Conservation (phyloP, 2,113 vertebrate species). For the Callocephalon fimbriatum region DNA sequence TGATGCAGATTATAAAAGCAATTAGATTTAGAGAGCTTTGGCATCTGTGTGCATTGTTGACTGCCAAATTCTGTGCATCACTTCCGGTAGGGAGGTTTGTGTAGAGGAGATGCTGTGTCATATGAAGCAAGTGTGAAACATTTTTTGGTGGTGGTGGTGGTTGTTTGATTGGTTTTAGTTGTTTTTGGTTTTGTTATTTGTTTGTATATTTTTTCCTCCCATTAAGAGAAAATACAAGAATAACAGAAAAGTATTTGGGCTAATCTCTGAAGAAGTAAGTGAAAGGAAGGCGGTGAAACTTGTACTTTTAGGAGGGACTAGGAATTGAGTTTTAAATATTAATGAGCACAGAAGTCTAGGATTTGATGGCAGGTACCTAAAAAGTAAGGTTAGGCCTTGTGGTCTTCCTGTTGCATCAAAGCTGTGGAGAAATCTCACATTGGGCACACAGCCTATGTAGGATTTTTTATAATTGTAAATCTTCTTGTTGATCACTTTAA, state of each 20-base stretch:
- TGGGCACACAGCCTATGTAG: accelerated
- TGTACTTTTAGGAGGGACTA: not conserved
- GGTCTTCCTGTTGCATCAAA: not conserved
- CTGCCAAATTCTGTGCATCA: not conserved
- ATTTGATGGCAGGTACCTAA: not conserved
- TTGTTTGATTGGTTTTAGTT: not conserved
- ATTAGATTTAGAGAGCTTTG: not conserved
- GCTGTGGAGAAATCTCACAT: not conserved
- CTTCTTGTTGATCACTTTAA: not conserved
- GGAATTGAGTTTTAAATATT: not conserved
- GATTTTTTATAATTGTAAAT: not conserved
- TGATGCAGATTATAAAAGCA: not conserved
- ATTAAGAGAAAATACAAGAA: not conserved
- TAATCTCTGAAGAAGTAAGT: not conserved
- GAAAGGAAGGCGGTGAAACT: not conserved
- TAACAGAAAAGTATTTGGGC: not conserved
- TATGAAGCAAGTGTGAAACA: not conserved
- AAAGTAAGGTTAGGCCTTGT: not conserved
- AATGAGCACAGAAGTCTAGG: not conserved
- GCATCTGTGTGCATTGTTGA: not conserved
- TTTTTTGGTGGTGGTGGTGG: not conserved
- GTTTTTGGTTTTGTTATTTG: not conserved
- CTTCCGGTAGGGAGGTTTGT: not conserved
- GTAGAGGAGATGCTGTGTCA: not conserved
- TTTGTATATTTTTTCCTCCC: not conserved